Conservation (phyloP, 2,113 vertebrate genomes). For the Eulemur macaco region DNA sequence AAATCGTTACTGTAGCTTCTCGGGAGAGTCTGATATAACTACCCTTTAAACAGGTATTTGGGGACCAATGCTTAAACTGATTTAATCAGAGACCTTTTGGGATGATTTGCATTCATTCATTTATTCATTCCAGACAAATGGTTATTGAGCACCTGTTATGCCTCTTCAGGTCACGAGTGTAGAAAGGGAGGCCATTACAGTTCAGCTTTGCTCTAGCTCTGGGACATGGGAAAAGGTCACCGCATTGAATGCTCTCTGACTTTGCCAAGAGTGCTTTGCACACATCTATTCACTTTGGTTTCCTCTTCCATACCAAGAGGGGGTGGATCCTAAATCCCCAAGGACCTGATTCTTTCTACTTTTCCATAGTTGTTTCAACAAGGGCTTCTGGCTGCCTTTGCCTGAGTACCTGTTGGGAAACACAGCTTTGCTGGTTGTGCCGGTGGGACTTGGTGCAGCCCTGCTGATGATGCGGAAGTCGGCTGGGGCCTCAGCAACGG, state of each 20-base stretch:
- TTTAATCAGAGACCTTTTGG: background rate
- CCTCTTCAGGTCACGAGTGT: background rate
- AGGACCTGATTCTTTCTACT: background rate
- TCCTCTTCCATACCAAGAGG: background rate
- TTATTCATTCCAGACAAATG: background rate
- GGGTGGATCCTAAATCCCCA: background rate
- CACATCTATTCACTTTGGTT: background rate
- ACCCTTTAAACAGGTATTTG: background rate
- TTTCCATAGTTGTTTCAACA: background rate
- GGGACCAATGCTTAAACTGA: background rate
- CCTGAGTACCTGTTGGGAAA: background rate
- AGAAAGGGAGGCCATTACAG: background rate
- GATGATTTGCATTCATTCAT: background rate
- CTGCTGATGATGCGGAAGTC: background rate
- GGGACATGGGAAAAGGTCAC: background rate
- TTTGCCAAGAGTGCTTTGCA: background rate
- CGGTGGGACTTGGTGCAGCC: background rate
- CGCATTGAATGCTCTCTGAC: background rate
- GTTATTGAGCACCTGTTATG: background rate
- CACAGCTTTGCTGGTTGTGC: background rate
- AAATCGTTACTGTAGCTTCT: background rate
- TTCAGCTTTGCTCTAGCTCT: background rate
- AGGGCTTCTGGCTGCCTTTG: background rate
- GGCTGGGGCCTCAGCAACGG: background rate
- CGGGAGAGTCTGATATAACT: background rate